Evolutionary conservation across 2,888 invertebrate species (phyloP), one percentile per base, ranked within the genome.

Genomic region (Campoplex nolae): DNA sequence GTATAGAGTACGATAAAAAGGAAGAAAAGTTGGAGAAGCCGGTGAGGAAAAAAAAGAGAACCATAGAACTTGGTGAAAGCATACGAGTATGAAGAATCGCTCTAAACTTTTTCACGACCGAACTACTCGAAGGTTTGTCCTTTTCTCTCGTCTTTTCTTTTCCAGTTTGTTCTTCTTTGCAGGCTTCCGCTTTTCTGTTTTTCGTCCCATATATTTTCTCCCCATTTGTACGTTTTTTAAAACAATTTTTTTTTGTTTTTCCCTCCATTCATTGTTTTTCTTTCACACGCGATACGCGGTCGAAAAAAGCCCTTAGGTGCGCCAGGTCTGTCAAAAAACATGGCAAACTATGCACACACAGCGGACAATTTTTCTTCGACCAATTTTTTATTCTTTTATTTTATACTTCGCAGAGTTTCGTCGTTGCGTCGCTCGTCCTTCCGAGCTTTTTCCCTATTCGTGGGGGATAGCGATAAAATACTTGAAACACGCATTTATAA

Each of bases 401-500:
- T 35, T 2, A 71, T 81, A 75, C 54, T 71, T 48, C 28, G 54
- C 65, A 42, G 58, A 68, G 67, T 76, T 76, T 76, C 56, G 8
- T 48, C 54, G 54, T 28, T 28, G n/a, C 42, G n/a, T 65, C 45
- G 67, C 48, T 45, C 54, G 58, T 54, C 67, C 67, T 73, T 18
- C 11, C 48, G 67, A 74, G 73, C 67, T 77, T 68, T 68, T 70
- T 23, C 56, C 16, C 62, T 65, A 42, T 65, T 70, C 84, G 56
- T 83, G 54, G 23, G 42, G 56, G 76, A 51, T 74, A 78, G 79
- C 84, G 75, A 83, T 87, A 87, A 83, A 83, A 87, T 84, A 83
- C 82, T 84, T 75, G 75, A 83, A 79, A 75, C 84, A 81, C 68
- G 78, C 86, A 84, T 87, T 87, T 84, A 70, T 87, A 87, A 82